These are phyloP conservation scores for Standfussiana lucernea DNA, from an alignment of 2,888 invertebrate genomes.

Conservation along the genomic window DNA sequence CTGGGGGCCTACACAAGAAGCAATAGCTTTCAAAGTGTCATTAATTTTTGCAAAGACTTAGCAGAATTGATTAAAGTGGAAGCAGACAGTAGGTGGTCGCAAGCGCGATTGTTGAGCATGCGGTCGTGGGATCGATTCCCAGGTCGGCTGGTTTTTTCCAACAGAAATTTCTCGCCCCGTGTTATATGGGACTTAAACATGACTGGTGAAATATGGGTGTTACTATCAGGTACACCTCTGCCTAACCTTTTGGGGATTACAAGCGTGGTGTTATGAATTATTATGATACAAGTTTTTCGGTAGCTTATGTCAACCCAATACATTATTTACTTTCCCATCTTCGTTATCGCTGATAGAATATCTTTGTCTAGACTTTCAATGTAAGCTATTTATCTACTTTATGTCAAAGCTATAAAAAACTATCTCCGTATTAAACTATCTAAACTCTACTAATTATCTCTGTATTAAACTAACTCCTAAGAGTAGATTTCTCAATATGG, in stretches of 20 bases:
- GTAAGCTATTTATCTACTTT: neutral
- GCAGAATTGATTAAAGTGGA: neutral
- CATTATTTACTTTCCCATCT: neutral
- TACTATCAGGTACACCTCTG: neutral
- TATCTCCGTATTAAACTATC: no score
- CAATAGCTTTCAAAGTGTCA: neutral
- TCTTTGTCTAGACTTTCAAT: neutral
- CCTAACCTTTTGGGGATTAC: neutral
- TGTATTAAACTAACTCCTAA: constrained; percentile 2
- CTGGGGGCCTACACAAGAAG: neutral
- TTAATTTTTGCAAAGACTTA: neutral
- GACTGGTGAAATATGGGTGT: neutral
- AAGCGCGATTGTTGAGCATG: neutral
- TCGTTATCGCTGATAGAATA: neutral
- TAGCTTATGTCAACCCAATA: neutral
- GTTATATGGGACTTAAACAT: neutral
- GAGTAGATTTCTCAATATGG: constrained; percentile 7
- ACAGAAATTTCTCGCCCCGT: neutral
- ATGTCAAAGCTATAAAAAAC: neutral
- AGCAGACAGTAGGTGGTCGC: neutral
- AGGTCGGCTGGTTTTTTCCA: neutral
- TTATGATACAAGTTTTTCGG: neutral
- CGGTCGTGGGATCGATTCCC: neutral
- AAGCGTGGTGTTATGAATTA: neutral
- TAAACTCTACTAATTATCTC: no score